Percentiles rank a stretch among this genome's conserved stretches.
phyloP scores from a whole-genome alignment of 2,888 invertebrate species.

The Meganola albula region DNA sequence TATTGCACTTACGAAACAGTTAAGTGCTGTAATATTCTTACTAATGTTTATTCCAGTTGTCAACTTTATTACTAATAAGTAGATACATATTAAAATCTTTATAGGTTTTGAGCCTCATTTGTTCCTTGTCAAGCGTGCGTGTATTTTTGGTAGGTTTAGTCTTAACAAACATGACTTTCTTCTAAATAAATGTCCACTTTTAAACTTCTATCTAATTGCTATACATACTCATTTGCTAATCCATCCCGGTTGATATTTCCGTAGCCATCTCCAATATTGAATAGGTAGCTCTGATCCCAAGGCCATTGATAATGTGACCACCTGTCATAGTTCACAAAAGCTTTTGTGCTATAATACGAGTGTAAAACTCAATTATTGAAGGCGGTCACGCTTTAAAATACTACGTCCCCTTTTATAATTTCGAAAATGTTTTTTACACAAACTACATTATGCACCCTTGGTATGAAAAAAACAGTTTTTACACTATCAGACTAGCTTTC shows the following conservation, averaged over 20 bases:
- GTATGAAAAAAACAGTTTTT: too few species aligned
- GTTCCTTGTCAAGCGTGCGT: too few species aligned
- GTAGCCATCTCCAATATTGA: conserved; percentile 3
- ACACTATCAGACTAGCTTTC: too few species aligned
- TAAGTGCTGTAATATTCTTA: conserved; percentile 19
- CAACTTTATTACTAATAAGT: too few species aligned
- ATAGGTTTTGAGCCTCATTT: too few species aligned
- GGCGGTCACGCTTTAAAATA: conserved; percentile 50
- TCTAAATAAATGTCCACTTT: too few species aligned
- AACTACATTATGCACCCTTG: conserved; percentile 36
- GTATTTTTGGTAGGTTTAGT: too few species aligned
- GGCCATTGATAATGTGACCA: conserved; percentile 30
- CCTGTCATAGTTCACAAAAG: conserved; percentile 34
- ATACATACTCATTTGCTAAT: conserved; percentile 3
- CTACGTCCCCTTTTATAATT: conserved; percentile 31
- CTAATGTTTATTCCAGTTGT: too few species aligned
- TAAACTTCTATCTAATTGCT: too few species aligned
- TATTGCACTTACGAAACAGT: conserved; percentile 35
- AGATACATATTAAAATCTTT: too few species aligned
- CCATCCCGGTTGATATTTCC: conserved; percentile 7
- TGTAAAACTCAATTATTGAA: conserved; percentile 46
- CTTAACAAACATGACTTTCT: too few species aligned
- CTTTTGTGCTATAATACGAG: conserved; percentile 15
- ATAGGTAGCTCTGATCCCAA: conserved; percentile 5
- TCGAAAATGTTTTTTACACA: conserved; percentile 37